phyloP scores from a whole-genome alignment of 2,113 vertebrate genomes.

The Poecilia latipinna region DNA sequence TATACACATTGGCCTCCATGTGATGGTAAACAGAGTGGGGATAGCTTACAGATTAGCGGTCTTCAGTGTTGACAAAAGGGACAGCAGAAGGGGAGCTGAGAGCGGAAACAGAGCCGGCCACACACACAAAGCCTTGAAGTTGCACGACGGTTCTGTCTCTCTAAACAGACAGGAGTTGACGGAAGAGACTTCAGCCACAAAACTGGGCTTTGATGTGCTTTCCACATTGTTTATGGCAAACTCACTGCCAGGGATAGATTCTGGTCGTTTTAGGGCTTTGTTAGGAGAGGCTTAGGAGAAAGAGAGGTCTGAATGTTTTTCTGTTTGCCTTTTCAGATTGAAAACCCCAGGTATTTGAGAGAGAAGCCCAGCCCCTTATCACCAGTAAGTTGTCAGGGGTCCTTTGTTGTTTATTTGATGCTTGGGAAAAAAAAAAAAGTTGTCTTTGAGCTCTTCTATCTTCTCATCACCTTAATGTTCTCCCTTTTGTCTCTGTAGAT shows the following conservation, averaged over 20 bases:
- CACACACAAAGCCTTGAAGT: constrained; percentile 72
- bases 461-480: constrained; percentile 4
- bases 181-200: constrained; percentile 59
- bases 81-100: constrained; percentile 47
- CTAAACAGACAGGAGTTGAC: constrained; percentile 71
- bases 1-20: constrained; percentile 55
- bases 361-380: constrained; percentile 85
- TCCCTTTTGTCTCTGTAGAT: constrained; percentile 50
- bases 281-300: constrained; percentile 37
- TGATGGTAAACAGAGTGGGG: constrained; percentile 49
- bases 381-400: constrained; percentile 81
- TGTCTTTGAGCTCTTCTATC: constrained; percentile 48
- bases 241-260: constrained; percentile 50
- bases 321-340: constrained; percentile 85
- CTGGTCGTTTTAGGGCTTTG: constrained; percentile 48
- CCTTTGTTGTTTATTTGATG: constrained; percentile 14
- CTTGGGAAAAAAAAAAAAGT: background rate
- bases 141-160: constrained; percentile 60
- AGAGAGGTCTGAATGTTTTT: constrained; percentile 47
- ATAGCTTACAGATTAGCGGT: constrained; percentile 73
- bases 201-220: constrained; percentile 62
- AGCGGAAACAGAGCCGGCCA: constrained; percentile 66
- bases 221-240: constrained; percentile 71
- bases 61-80: constrained; percentile 70
- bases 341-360: constrained; percentile 92